phyloP scores from a whole-genome alignment of 2,113 vertebrate genomes.

The Nibea albiflora region DNA sequence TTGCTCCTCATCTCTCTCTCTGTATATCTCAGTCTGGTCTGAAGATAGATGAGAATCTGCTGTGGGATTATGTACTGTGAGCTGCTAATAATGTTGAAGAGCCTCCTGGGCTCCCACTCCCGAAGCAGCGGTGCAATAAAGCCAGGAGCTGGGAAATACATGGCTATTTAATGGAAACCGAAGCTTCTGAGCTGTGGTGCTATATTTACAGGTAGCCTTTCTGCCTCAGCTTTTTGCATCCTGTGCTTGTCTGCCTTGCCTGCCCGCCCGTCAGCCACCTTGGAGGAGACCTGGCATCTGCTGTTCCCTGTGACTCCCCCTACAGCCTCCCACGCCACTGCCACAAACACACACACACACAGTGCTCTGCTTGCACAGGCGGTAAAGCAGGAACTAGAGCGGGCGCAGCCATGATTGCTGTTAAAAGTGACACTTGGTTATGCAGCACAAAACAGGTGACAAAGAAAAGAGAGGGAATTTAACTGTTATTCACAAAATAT shows the following conservation, averaged over 20 bases:
- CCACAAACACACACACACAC: conserved; percentile 47
- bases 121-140: conserved; percentile 86
- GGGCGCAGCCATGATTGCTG: conserved; percentile 36
- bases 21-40: conserved; percentile 73
- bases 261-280: conserved; percentile 62
- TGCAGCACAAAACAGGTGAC: conserved; percentile 44
- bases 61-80: conserved; percentile 81
- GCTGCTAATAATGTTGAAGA: conserved; percentile 86
- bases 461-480: conserved; percentile 33
- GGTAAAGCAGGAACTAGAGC: conserved; percentile 41
- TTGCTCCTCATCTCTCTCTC: conserved; percentile 57
- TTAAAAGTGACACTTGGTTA: conserved; percentile 59
- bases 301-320: conserved; percentile 63
- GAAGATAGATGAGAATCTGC: conserved; percentile 76
- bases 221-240: conserved; percentile 52
- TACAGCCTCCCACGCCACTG: conserved; percentile 72
- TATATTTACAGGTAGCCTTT: conserved; percentile 83
- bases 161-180: conserved; percentile 81
- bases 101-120: conserved; percentile 82
- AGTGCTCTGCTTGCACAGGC: conserved; percentile 35
- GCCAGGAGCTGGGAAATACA: conserved; percentile 79
- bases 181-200: conserved; percentile 75
- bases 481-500: conserved; percentile 35
- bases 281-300: conserved; percentile 72
- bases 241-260: conserved; percentile 52